Evolutionary conservation across 2,797 vertebrate genomes (phyloP), one percentile per base, ranked within the genome.

Genomic region (Acipenser oxyrinchus): DNA sequence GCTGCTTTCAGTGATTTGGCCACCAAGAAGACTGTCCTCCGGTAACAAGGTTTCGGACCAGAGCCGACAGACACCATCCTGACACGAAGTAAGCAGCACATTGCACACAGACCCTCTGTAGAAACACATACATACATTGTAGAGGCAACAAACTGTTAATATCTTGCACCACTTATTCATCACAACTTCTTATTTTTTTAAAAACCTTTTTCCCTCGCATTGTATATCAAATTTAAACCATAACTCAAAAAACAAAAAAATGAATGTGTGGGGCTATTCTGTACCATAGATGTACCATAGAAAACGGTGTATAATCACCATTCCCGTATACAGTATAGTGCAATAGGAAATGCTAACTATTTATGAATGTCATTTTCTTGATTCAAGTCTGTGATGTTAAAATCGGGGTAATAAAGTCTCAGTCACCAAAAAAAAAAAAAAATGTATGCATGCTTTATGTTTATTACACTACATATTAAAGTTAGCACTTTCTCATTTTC

Each of bases 31-130:
- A 73, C 90, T 91, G 77, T 99, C 96, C 79, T 98, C 96, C 0
- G n/a, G 96, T 60, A 99, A 77, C 69, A 98, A 71, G 0, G 96
- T 98, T 83, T 99, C 96, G 12, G 93, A 94, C 96, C 96, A 99
- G 58, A 99, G 79, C 65, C 96, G 90, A 80, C 96, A 99, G 78
- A 98, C 88, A 13, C 96, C 96, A 68, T 99, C 96, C 50, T 94
- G 91, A 70, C 96, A 98, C 4, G 96, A 98, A 0, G 96, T 98
- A 77, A 99, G 82, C 73, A 99, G 69, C 72, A 97, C 95, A n/a
- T 99, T 98, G 86, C 94, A 97, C 67, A 98, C 93, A 0, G 94
- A 93, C 11, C 95, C 94, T 88, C 96, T 98, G 73, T 69, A 6
- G 52, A 75, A 0, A 79, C 48, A 79, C 50, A 77, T n/a, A 77